Evolutionary conservation across 2,888 invertebrate species (phyloP).

Genomic region (Leptinotarsa tumamoca): DNA sequence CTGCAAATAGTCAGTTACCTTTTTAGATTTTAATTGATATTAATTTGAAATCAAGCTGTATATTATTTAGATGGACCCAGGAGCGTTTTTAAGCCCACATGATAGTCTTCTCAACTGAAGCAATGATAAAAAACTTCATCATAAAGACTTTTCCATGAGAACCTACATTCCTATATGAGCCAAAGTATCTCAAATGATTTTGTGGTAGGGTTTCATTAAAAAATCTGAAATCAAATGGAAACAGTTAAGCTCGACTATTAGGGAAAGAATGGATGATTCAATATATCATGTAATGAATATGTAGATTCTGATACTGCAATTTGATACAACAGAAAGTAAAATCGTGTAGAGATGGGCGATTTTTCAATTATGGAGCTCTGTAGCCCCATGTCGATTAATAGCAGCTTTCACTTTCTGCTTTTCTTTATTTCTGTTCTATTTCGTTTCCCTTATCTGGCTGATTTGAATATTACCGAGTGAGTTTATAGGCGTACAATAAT

Average conservation of each 20-base stretch:
- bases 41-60: neutral
- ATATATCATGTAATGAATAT: no score
- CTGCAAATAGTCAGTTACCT: neutral
- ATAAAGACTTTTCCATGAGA: neutral
- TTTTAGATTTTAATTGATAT: neutral
- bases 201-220: no score
- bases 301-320: no score
- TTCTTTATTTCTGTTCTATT: neutral
- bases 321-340: no score
- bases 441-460: constrained; percentile 12
- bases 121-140: neutral
- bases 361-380: neutral
- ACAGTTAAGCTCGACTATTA: no score
- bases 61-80: neutral
- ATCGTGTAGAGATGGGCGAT: no score
- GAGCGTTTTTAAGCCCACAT: neutral
- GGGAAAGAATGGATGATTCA: no score
- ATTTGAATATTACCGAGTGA: constrained; percentile 2
- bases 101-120: neutral
- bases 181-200: no score
- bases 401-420: no score
- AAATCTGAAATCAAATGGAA: no score
- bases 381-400: neutral
- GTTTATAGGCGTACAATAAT: constrained; percentile 4
- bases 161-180: no score